Conservation (phyloP, 2,888 invertebrate species). For the Nysson spinosus region DNA sequence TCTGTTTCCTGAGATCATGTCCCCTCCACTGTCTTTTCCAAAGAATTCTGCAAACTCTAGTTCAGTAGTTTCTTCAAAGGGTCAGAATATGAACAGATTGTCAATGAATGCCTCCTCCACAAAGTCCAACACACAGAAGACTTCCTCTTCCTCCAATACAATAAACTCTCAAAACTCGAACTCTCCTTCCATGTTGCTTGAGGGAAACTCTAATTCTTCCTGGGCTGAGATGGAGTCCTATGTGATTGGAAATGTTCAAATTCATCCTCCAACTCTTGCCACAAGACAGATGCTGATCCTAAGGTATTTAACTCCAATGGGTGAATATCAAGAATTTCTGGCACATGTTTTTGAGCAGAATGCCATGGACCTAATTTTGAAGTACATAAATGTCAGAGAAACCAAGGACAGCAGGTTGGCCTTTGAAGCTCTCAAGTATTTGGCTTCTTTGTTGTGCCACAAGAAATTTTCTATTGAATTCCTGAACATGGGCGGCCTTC, state of each 20-base stretch:
- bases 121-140: constrained; percentile 44
- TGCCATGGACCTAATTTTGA: constrained; percentile 92
- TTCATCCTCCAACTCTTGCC: constrained; percentile 92
- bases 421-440: constrained; percentile 97
- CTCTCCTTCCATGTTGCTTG: constrained; percentile 48
- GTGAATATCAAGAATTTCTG: constrained; percentile 98
- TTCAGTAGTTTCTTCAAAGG: constrained; percentile 56
- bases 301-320: constrained; percentile 94
- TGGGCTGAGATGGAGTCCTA: constrained; percentile 95
- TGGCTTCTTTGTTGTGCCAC: constrained; percentile 96
- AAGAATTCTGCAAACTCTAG: constrained; percentile 56
- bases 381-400: constrained; percentile 92
- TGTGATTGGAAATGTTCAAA: constrained; percentile 92
- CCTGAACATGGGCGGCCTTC: constrained; percentile 90
- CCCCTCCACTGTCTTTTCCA: constrained; percentile 72
- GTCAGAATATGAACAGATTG: constrained; percentile 25
- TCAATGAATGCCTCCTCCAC: constrained; percentile 33
- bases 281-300: constrained; percentile 96
- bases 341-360: constrained; percentile 95
- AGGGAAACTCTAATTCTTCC: constrained; percentile 84
- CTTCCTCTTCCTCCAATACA: constrained; percentile 6
- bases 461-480: constrained; percentile 99
- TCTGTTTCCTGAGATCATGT: constrained; percentile 73
- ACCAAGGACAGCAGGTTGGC: constrained; percentile 94
- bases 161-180: constrained; percentile 12